Evolutionary conservation across 1,140 invertebrate genomes (phyloP).

Genomic region (Bombus picipes): DNA sequence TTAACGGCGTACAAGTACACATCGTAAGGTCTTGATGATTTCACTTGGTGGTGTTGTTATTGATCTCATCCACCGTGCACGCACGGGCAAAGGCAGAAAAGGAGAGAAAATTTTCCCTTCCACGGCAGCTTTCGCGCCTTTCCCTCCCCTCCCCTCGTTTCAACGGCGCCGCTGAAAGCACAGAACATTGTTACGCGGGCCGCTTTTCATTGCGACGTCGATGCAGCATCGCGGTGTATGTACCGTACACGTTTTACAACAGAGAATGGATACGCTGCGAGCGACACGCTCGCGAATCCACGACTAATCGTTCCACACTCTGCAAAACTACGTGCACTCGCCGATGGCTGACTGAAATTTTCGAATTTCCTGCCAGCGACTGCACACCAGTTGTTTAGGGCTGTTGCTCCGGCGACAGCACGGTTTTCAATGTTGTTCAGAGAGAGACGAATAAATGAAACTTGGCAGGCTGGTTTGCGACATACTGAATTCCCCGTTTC

Average conservation of each 20-base stretch:
- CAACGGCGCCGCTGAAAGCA: neutral
- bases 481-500: no score
- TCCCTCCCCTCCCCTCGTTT: fast-evolving
- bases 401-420: neutral
- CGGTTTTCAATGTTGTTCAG: neutral
- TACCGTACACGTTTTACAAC: neutral
- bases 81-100: neutral
- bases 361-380: neutral
- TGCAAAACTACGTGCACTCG: neutral
- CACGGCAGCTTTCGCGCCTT: neutral
- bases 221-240: neutral
- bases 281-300: neutral
- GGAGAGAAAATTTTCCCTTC: neutral
- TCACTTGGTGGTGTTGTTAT: neutral
- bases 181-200: neutral
- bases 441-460: no score
- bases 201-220: neutral
- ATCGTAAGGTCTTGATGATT: neutral
- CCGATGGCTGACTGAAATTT: neutral
- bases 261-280: neutral
- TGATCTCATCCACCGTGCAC: neutral
- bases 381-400: neutral
- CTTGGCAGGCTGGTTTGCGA: neutral
- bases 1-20: neutral
- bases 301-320: neutral